Base-by-base conservation (phyloP, 37 sponge, comb jelly and placozoan species). In the Crambe crambe region DNA sequence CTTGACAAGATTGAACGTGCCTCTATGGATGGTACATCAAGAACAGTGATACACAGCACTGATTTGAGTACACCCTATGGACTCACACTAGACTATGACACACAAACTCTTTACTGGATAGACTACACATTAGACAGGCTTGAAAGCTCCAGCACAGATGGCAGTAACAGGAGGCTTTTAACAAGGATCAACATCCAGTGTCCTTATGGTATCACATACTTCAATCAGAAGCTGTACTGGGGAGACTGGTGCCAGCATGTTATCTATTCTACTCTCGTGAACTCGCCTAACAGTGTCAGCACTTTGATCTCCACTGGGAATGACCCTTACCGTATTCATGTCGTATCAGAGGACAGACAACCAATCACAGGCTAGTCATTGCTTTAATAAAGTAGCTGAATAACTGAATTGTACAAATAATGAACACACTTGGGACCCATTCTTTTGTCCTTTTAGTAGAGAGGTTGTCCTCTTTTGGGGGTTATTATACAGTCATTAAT, bases 201-300 rank as follows among this genome's bases (percentile, higher is more conserved):
- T 73, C 91, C 94, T 23, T 90, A 58, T 36, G 62, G 79, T 0
- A 77, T 94, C 40, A 83, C 85, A 0, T 12, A 87, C 69, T 68
- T 36, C 32, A 37, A 68, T 37, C 37, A 36, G 38, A 68, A 29
- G 36, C 31, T 68, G 38, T 68, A 68, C 63, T 68, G 69, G 69
- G 21, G 38, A 37, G 69, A 68, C 38, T 20, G 21, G 38, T 68
- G 69, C 38, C 69, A 68, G 18, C 69, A 68, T 36, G 38, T 36
- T 10, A 68, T 68, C 38, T 68, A 68, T 68, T 21, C 69, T 20
- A 68, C 69, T 20, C 20, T 18, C 9, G 69, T 68, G 38, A 68
- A 68, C 38, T 18, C 38, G 9, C 69, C 69, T 10, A 68, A 68
- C 31, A 36, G 69, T 68, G 69, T 68, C 38, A 68, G 69, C 32